Evolutionary conservation across 2,888 invertebrate species (phyloP).

Genomic region (Mesorhabditis sp.): DNA sequence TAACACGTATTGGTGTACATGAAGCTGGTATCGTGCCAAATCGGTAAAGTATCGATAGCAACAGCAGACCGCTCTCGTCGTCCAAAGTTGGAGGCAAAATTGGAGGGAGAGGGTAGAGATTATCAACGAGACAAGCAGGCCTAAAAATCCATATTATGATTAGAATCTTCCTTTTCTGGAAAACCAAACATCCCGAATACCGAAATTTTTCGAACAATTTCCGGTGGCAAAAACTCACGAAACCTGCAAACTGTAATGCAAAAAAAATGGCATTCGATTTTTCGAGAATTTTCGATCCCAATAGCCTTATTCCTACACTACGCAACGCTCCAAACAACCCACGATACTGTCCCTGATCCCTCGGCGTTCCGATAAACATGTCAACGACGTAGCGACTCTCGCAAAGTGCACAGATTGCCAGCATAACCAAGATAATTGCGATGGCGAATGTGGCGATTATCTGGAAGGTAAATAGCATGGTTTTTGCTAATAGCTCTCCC

Average conservation of each 20-base stretch:
- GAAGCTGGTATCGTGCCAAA: conserved; percentile 27
- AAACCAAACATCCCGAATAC: no score
- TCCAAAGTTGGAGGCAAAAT: conserved; percentile 38
- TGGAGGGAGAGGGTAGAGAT: conserved; percentile 21
- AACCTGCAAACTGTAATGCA: no score
- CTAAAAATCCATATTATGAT: neutral
- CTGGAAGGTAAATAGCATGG: conserved; percentile 19
- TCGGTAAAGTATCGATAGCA: conserved; percentile 40
- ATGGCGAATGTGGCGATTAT: conserved; percentile 33
- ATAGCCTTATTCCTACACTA: conserved; percentile 13
- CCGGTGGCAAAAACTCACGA: no score
- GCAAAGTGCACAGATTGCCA: conserved; percentile 32
- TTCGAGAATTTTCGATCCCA: neutral
- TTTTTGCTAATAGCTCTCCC: neutral
- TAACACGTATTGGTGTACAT: conserved; percentile 19
- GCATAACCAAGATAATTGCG: conserved; percentile 30
- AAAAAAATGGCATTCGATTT: no score
- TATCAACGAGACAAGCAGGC: neutral
- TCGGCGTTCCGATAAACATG: conserved; percentile 24
- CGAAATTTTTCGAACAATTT: no score
- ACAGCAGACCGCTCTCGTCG: conserved; percentile 36
- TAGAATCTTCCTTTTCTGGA: no score
- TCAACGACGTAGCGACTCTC: conserved; percentile 26
- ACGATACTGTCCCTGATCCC: conserved; percentile 10
- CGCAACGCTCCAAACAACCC: conserved; percentile 7